phyloP scores from a whole-genome alignment of 2,888 invertebrate genomes.

The Chrysodeixis includens region DNA sequence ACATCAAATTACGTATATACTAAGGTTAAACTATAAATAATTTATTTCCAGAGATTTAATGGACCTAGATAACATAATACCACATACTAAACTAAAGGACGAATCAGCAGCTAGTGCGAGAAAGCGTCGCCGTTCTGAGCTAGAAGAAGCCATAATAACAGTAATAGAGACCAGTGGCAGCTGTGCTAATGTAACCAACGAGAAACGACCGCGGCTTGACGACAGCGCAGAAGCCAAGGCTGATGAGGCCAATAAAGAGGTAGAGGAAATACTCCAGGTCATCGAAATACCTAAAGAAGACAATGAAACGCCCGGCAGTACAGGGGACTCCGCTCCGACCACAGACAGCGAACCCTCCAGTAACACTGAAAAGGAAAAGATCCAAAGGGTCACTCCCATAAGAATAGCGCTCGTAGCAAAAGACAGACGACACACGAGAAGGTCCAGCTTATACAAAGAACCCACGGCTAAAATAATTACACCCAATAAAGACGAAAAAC shows the following conservation, averaged over 20 bases:
- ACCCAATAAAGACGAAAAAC: conserved; percentile 49
- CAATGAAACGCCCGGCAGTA: conserved; percentile 21
- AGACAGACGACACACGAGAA: conserved; percentile 58
- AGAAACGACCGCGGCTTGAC: conserved; percentile 67
- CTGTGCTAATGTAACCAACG: conserved; percentile 50
- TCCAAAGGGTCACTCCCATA: conserved; percentile 64
- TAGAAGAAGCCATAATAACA: conserved; percentile 75
- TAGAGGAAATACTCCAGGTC: conserved; percentile 27
- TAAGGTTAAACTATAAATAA: not conserved
- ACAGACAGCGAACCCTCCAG: conserved; percentile 59
- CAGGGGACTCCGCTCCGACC: conserved; percentile 28
- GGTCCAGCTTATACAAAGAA: conserved; percentile 54
- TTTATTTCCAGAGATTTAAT: conserved; percentile 63
- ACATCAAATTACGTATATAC: no score
- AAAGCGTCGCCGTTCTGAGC: conserved; percentile 79
- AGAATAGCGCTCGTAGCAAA: conserved; percentile 67
- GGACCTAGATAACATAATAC: conserved; percentile 58
- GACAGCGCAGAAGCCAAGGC: conserved; percentile 45
- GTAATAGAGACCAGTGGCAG: conserved; percentile 65
- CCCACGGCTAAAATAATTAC: conserved; percentile 52
- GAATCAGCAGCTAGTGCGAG: conserved; percentile 54
- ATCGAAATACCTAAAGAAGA: conserved; percentile 38
- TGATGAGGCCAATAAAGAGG: conserved; percentile 40
- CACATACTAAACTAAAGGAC: conserved; percentile 35
- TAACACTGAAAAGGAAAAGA: conserved; percentile 58